Conservation (phyloP, 2,888 invertebrate genomes). For the Lamproptera curius region DNA sequence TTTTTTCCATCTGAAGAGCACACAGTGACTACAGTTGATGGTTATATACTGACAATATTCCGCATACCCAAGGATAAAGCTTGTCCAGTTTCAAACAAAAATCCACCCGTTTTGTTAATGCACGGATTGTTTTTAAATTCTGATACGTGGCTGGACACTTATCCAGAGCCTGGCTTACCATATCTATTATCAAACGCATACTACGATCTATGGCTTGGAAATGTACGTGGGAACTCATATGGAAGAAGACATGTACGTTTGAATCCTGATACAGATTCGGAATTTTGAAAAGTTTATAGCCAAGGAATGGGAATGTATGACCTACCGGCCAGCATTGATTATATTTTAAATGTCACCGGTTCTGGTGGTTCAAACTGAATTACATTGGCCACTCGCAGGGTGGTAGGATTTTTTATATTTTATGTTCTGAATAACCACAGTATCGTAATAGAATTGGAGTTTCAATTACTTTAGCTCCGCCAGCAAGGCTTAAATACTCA, state of each 20-base stretch:
- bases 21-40: constrained; percentile 48
- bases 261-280: constrained; percentile 41
- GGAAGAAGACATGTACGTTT: constrained; percentile 69
- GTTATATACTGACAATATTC: constrained; percentile 46
- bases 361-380: constrained; percentile 43
- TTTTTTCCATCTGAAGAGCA: constrained; percentile 40
- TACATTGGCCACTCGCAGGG: constrained; percentile 88
- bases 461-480: constrained; percentile 81
- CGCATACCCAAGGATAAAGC: neutral
- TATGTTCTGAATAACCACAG: constrained; percentile 80
- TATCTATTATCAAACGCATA: constrained; percentile 38
- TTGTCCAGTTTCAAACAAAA: neutral
- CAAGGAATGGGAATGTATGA: constrained; percentile 88
- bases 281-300: constrained; percentile 74
- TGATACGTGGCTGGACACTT: constrained; percentile 52
- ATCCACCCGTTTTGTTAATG: constrained; percentile 34
- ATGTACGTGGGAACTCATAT: constrained; percentile 61
- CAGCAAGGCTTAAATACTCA: constrained; percentile 65
- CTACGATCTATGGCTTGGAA: constrained; percentile 46
- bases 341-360: constrained; percentile 43
- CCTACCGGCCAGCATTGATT: constrained; percentile 79
- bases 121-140: constrained; percentile 55
- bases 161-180: constrained; percentile 39
- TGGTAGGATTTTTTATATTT: constrained; percentile 80
- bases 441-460: constrained; percentile 81